Base-by-base conservation (phyloP, 2,888 invertebrate genomes). In the Druceiella hillmani region DNA sequence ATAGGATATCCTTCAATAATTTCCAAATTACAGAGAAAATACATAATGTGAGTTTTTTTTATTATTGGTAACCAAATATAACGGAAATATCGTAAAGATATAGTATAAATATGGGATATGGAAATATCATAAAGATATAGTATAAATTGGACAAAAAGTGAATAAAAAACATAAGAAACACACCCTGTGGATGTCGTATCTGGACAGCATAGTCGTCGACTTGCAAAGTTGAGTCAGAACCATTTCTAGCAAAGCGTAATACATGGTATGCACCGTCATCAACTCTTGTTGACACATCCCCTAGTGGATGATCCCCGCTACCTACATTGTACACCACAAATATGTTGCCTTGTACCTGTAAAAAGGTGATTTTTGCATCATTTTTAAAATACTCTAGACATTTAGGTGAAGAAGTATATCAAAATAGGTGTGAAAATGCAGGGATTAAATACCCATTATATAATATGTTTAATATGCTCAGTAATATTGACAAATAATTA, bases 231-330 rank as follows among this genome's bases (percentile, higher is more conserved):
- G 94, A 86, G 54, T 93, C 88, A 35, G 91, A 86, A 5, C 93
- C 94, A 38, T 81, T 82, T 48, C 95, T 76, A 3, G 84, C 87
- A 61, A 97, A 94, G 49, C 90, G 72, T 2, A 95, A 83, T 25
- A 95, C 90, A 66, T 97, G 97, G 64, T 95, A 95, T 26, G 83
- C 80, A 48, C 93, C 91, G 56, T 97, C 95, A 56, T 94, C 93
- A 3, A 95, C 89, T 58, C 88, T 83, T 3, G 88, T 81, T n/a
- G 84, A 83, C 52, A 86, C 85, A 57, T 94, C 92, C 2, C 89
- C 93, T 15, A 95, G 75, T 0, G 92, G 90, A 56, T 92, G 84
- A 56, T 93, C 91, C 38, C 85, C 84, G 1, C 89, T 89, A 1
- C 95, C 94, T 63, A 95, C 85, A 61, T 95, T 95, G 69, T 95